Base-by-base conservation (phyloP, 2,888 invertebrate species). In the Acanthococcus lagerstroemiae region DNA sequence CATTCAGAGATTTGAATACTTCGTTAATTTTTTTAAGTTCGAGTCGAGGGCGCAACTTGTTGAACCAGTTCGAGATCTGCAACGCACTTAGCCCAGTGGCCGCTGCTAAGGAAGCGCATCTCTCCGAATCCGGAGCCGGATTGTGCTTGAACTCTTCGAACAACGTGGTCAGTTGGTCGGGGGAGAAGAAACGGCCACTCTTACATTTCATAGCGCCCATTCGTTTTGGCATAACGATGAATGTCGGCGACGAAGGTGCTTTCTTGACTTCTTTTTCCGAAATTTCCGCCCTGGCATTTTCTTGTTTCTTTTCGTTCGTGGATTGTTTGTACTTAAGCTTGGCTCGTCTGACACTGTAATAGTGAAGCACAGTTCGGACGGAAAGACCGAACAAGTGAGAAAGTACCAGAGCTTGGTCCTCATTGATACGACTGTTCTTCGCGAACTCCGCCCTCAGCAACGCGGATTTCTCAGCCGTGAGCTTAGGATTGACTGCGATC, bases 121-220 rank as follows among this genome's bases (percentile, higher is more conserved):
- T 19, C 12, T 21, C 15, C 21, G 7, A 21, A 19, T 21, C 17
- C 26, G 30, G 19, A 3, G 15, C 5, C 2, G 61, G 4, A 19
- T n/a, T 9, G 5, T 4, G 4, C 21, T 61, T 61, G 61, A 61
- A 61, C 17, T 48, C 61, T 27, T 61, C 61, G 27, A 61, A 50
- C 15, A 61, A 7, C 1, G 1, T 25, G 22, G 24, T 58, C 7
- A 25, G 58, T 22, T 58, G 58, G 0, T 19, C 12, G 19, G 25
- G 46, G 2, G 19, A 15, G n/a, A 45, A 17, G 15, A n/a, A 50
- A 7, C 21, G 3, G 50, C n/a, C n/a, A n/a, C n/a, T n/a, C n/a
- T n/a, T n/a, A n/a, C n/a, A n/a, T 3, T 37, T 37, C 37, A 15
- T 9, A 37, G 12, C n/a, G n/a, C 37, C 37, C 12, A 15, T 15